Evolutionary conservation across 1,140 invertebrate genomes (phyloP).

Genomic region (Calephelis nemesis): DNA sequence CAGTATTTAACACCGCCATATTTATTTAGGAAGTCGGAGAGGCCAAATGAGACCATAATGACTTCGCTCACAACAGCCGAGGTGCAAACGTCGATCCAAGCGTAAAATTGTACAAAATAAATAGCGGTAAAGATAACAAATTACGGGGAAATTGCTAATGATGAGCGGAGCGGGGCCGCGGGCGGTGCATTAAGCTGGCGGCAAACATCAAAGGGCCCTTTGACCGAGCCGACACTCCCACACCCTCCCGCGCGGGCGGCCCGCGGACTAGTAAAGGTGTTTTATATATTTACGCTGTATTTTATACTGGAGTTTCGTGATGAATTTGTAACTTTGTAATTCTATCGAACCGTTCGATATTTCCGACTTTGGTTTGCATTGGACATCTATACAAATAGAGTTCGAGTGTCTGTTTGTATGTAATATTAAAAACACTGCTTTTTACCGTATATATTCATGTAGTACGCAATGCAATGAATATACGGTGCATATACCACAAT

Average conservation of each 20-base stretch:
- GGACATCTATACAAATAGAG: too few relatives aligned
- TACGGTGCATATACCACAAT: too few relatives aligned
- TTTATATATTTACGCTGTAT: conserved; percentile 21
- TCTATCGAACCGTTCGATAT: conserved; percentile 8
- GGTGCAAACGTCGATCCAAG: conserved; percentile 50
- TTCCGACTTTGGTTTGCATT: background rate
- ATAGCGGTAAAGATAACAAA: conserved; percentile 77
- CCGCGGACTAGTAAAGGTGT: conserved; percentile 44
- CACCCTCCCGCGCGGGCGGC: conserved; percentile 42
- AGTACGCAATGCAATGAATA: too few relatives aligned
- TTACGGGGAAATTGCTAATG: conserved; percentile 78
- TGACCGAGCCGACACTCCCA: conserved; percentile 33
- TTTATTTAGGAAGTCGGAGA: conserved; percentile 18
- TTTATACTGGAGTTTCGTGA: conserved; percentile 8
- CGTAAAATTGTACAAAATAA: conserved; percentile 73
- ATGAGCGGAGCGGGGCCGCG: conserved; percentile 71
- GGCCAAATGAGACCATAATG: conserved; percentile 28
- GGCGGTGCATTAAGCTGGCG: conserved; percentile 76
- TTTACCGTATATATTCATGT: too few relatives aligned
- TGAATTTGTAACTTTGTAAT: conserved; percentile 9
- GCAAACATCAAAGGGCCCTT: conserved; percentile 70
- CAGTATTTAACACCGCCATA: conserved; percentile 1
- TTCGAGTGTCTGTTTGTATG: too few relatives aligned
- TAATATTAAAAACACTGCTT: too few relatives aligned
- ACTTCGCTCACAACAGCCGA: conserved; percentile 28